Conservation (phyloP, 1,140 invertebrate species). For the Drosophila nannoptera region DNA sequence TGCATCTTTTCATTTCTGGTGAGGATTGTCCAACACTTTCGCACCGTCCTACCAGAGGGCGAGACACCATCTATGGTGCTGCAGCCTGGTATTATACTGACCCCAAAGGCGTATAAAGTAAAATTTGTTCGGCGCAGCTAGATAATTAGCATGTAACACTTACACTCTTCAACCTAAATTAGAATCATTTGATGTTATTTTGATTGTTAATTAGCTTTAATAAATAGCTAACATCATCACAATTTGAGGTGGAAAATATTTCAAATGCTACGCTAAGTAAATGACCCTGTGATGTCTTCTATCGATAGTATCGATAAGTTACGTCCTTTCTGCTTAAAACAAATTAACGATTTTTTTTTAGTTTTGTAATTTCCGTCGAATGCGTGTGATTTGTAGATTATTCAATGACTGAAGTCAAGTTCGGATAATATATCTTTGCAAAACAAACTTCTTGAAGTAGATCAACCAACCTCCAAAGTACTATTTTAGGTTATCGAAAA, state of each 20-base stretch:
- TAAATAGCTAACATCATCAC: not conserved
- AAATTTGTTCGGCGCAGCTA: conserved; percentile 55
- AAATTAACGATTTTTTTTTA: not conserved
- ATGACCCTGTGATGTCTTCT: not conserved
- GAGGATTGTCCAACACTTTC: conserved; percentile 84
- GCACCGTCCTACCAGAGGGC: conserved; percentile 61
- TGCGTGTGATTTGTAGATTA: conserved; percentile 7
- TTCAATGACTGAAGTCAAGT: conserved; percentile 5
- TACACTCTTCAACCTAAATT: too few relatives aligned
- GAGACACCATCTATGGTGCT: conserved; percentile 61
- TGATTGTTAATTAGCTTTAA: too few relatives aligned
- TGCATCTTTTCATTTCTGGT: conserved; percentile 87
- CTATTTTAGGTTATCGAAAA: conserved; percentile 17
- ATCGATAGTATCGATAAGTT: not conserved
- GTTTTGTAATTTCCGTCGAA: not conserved
- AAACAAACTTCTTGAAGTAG: conserved; percentile 10
- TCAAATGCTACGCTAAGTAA: not conserved
- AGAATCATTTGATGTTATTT: too few relatives aligned
- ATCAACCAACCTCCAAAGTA: too few relatives aligned
- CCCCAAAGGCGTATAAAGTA: conserved; percentile 78
- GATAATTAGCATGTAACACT: not conserved
- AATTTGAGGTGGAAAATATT: not conserved
- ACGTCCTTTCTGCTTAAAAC: too few relatives aligned
- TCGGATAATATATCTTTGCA: conserved; percentile 12
- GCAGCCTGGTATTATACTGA: conserved; percentile 74